phyloP scores from a whole-genome alignment of 1,140 invertebrate genomes.

The Halyomorpha halys region DNA sequence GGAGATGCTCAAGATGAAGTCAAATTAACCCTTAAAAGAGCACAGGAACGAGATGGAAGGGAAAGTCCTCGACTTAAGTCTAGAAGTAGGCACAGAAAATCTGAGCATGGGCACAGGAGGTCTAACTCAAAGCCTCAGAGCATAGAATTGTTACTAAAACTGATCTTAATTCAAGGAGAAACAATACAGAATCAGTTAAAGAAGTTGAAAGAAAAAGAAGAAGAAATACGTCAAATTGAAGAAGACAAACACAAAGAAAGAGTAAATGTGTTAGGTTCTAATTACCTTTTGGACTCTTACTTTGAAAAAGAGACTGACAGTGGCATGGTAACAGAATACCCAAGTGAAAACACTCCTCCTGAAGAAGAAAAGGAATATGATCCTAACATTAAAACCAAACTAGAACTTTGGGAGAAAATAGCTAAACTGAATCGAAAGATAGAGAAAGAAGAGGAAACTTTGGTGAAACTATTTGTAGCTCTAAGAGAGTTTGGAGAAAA shows the following conservation, averaged over 20 bases:
- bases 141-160: constrained; percentile 58
- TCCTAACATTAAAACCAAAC: constrained; percentile 35
- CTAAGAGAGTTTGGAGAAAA: constrained; percentile 40
- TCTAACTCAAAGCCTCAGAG: constrained; percentile 27
- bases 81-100: constrained; percentile 30
- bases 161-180: constrained; percentile 69
- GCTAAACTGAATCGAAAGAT: constrained; percentile 58
- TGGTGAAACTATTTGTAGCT: constrained; percentile 52
- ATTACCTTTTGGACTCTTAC: constrained; percentile 72
- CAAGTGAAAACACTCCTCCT: constrained; percentile 26
- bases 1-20: constrained; percentile 60
- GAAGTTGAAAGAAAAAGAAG: constrained; percentile 57
- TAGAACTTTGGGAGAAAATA: constrained; percentile 57
- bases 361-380: constrained; percentile 25
- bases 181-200: constrained; percentile 64
- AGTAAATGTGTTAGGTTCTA: constrained; percentile 62
- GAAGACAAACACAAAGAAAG: constrained; percentile 57
- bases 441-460: constrained; percentile 54
- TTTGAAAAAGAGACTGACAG: constrained; percentile 39
- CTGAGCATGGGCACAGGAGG: constrained; percentile 17
- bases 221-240: constrained; percentile 61
- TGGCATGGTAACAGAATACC: constrained; percentile 23
- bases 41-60: constrained; percentile 28
- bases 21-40: constrained; percentile 38
- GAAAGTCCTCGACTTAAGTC: constrained; percentile 29